Base-by-base conservation (phyloP, 2,113 vertebrate species). In the Corythoichthys haematopterus region DNA sequence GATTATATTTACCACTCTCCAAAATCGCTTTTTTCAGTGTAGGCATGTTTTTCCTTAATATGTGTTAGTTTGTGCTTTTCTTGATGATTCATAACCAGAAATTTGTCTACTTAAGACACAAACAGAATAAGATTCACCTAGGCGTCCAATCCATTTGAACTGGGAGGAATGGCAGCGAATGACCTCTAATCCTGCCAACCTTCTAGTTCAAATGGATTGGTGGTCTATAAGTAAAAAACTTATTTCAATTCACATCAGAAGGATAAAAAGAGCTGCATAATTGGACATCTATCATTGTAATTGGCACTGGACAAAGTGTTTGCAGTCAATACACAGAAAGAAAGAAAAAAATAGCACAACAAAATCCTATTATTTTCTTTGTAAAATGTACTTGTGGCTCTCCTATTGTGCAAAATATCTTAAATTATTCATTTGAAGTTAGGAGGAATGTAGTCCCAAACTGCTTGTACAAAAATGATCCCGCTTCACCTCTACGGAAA, bases 391-490 rank as follows among this genome's bases (percentile, higher is more conserved):
- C 20, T 12, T 6, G 12, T 2, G 20, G 33, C 12, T 10, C 55
- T 6, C 12, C 20, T 35, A 33, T 1, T 12, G 3, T 33, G 3
- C 33, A 36, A 13, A 35, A 7, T 57, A 14, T 40, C 7, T 40
- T 11, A 71, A 74, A 12, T 52, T 35, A 40, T 62, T 68, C 5
- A 66, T 62, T 70, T 72, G 60, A 33, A 72, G 35, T 20, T 35
- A 13, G 33, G 20, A 13, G 33, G 20, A 28, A 28, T 28, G 20
- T 28, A 28, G 1, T 60, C 52, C 28, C 60, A 51, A 36, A n/a
- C 28, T 76, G 46, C 37, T 64, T 66, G 51, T 62, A 2, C 55
- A 57, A 57, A 69, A 72, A 67, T 2, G 12, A 67, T 73, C 60
- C 69, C 66, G 15, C 66, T 38, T 63, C 37, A 50, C 56, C 64